Base-by-base conservation (phyloP, 2,888 invertebrate genomes). In the Ochropleura plecta region DNA sequence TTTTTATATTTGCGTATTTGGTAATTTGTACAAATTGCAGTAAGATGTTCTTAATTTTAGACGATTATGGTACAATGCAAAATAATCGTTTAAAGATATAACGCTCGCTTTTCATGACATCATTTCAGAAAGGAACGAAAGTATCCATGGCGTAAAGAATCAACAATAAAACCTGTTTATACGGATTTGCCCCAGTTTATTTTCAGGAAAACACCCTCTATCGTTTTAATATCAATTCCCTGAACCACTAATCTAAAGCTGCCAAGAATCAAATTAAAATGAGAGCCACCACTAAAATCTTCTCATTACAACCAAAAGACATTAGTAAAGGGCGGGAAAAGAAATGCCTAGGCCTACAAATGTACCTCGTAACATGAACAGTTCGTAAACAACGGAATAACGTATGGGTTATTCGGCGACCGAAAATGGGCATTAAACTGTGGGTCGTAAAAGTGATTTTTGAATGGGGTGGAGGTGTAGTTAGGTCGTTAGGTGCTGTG, bases 301-400 rank as follows among this genome's bases (percentile, higher is more conserved):
- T 93, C 93, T 95, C 94, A 95, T 95, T 95, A 95, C 94, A 94
- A 94, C 91, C 91, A 86, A 94, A 94, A 93, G 91, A 94, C 94
- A 95, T 95, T 94, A 94, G 94, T 93, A 91, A 92, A 91, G 91
- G 92, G 91, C 92, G 93, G 91, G 89, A 94, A 95, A 95, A 95
- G 93, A 94, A 95, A 94, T 92, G 91, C 94, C 92, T 93, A 92
- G 91, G 94, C 94, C 94, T 93, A 92, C 92, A 94, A 94, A 94
- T 93, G 93, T 94, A 94, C 92, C 90, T 92, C 90, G 90, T 91
- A 93, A 94, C 92, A 91, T 89, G 88, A 86, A 75, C 79, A 81
- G 78, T 76, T 70, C 67, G 49, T 68, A 76, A 80, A 88, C 71
- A 85, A 81, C 66, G 74, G 40, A 86, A 85, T 79, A 88, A 80